Base-by-base conservation (phyloP, 2,888 invertebrate species). In the Pediacus dermestoides region DNA sequence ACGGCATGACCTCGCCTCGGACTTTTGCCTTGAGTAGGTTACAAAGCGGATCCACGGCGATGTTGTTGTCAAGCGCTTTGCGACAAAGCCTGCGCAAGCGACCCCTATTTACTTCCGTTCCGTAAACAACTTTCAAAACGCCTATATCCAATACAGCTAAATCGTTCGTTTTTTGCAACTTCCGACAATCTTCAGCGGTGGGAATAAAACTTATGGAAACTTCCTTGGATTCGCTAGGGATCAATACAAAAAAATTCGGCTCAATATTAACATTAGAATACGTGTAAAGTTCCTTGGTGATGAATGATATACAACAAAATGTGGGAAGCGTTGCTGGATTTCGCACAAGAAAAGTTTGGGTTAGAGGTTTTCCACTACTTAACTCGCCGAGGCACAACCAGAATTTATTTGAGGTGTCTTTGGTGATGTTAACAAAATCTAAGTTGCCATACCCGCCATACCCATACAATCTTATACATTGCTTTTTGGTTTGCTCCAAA, bases 371-470 rank as follows among this genome's bases (percentile, higher is more conserved):
- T 14, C 69, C 67, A 1, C 74, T 70, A 39, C 70, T 71, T 1
- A 78, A 55, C 46, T 72, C 71, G 4, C 81, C 80, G 25, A 81
- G 64, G 1, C 76, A 74, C 1, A 80, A 53, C 69, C 78, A 79
- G 44, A 74, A 70, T 41, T 72, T 72, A 2, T 78, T 77, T 1
- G 73, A 70, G 0, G 74, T 74, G 31, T 79, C 80, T 53, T 74
- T 74, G 1, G 71, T 67, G 8, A 76, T 64, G 41, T 51, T 52
- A 10, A 36, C 31, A 30, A 51, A 50, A 12, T 74, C 70, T 1
- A 78, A 59, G 46, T 67, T 72, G 1, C 73, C 70, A 48, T 70
- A 70, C 1, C 81, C 81, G 1, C 81, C 81, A 49, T 78, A 80
- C 1, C 77, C 81, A 52, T 70, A 78, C 4, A 81, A 60, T 55